Evolutionary conservation across 2,113 vertebrate species (phyloP), one percentile per base, ranked within the genome.

Genomic region (Saimiri boliviensis): DNA sequence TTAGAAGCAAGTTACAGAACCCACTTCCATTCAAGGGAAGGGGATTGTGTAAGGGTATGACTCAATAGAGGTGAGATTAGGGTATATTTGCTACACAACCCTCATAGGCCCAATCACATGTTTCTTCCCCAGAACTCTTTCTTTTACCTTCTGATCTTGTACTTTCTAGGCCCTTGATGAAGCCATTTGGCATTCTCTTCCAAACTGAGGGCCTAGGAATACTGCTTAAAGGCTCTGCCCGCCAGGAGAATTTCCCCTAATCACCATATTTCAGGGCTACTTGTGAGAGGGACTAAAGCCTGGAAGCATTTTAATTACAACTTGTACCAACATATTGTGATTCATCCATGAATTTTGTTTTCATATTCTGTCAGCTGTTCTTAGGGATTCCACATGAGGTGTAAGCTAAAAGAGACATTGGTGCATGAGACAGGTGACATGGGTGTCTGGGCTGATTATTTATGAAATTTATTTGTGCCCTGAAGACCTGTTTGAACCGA

Each of bases 1-100:
- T 93, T 80, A 87, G 84, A 70, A 87, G 74, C 60, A 93, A 93
- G 74, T 86, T 63, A 32, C 7, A 79, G 49, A 80, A 68, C 63
- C 32, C 45, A 52, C 35, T 27, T 30, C 32, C 40, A 60, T 17
- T 49, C n/a, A 52, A 73, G 54, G 52, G 25, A 94, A 63, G 14
- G 9, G 35, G 23, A 42, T 47, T 3, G 37, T 40, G 17, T 25
- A 86, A n/a, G 45, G 56, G 8, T 19, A 45, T 66, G 8, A 63
- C 60, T 80, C 47, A 14, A 2, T 73, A 45, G 37, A 35, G 54
- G 25, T 80, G 8, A 40, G n/a, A 37, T 19, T 30, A 32, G 25
- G 54, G 4, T 68, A 12, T 74, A 49, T 70, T 66, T n/a, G 21
- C 30, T 45, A 77, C 45, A 76, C 45, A 11, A 11, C 37, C 79